Base-by-base conservation (phyloP, 2,113 vertebrate genomes). In the Xiphorhynchus elegans region DNA sequence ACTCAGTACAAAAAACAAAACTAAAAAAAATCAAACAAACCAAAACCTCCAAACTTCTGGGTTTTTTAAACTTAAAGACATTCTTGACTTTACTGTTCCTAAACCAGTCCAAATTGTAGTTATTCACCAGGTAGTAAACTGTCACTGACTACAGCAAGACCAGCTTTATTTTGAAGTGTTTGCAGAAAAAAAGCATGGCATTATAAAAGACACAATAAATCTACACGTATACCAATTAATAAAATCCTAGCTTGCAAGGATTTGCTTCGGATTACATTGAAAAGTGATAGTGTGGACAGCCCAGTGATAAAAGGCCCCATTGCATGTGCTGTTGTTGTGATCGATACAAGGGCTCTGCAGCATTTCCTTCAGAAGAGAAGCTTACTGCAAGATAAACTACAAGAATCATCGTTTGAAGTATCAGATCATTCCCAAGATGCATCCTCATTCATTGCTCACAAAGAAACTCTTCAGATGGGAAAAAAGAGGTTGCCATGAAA, bases 391-490 rank as follows among this genome's bases (percentile, higher is more conserved):
- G 84, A 94, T 90, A 90, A 91, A 60, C 81, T 82, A n/a, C 78
- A 83, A 96, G 88, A 97, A 85, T 72, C 79, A 89, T 90, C 82
- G 85, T 93, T 69, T 81, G 76, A 95, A 91, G 66, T 85, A 68
- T 89, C 82, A 81, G 42, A 80, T 93, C 82, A 46, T 90, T 97
- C 95, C 85, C 77, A 83, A 94, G 93, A 79, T 80, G 69, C 89
- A 83, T 79, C 86, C 47, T 94, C 26, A 93, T 95, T 96, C 91
- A 93, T 62, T 90, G 44, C 87, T 87, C 52, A 97, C 93, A 97
- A 97, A 96, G 93, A 53, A 84, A 28, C 84, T 83, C 82, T 94
- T 97, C 95, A 95, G 73, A 60, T 93, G 84, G 44, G 95, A 87
- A 95, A 93, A 97, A 96, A 92, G 86, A 96, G 50, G 64, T 89